A percentile compares a stretch with the other conserved stretches of the same genome.
phyloP scores from a whole-genome alignment of 1,140 invertebrate species.

The Drusus annulatus region DNA sequence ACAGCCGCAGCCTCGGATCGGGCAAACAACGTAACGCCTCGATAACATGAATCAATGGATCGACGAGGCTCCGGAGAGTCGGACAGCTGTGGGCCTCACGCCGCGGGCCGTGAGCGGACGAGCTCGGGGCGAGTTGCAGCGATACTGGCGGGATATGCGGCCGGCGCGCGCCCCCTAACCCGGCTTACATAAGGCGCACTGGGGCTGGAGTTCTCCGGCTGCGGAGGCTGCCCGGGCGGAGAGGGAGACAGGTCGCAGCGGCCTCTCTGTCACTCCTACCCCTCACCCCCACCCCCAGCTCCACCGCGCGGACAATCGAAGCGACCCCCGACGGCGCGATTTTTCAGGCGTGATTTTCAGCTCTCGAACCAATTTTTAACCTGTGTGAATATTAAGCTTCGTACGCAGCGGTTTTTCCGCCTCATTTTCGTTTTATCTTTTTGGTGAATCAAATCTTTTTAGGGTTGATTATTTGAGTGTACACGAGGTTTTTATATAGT shows the following conservation, averaged over 20 bases:
- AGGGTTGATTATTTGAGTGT: too few relatives aligned
- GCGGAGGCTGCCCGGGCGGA: constrained; percentile 31
- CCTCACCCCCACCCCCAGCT: constrained; percentile 17
- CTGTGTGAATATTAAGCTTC: too few relatives aligned
- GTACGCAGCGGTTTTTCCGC: too few relatives aligned
- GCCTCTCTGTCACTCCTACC: constrained; percentile 16
- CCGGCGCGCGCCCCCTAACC: background rate
- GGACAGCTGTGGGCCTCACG: too few relatives aligned
- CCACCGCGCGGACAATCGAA: background rate
- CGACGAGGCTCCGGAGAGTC: too few relatives aligned
- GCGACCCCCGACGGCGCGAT: constrained; percentile 16
- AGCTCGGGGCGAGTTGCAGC: background rate
- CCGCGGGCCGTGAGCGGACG: too few relatives aligned
- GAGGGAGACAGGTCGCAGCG: background rate
- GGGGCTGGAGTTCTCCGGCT: background rate
- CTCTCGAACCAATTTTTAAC: background rate
- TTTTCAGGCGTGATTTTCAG: constrained; percentile 28
- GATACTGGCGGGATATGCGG: constrained; percentile 8
- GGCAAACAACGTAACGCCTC: background rate
- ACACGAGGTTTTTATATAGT: too few relatives aligned
- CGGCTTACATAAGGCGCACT: constrained; percentile 31
- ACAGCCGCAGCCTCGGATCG: background rate
- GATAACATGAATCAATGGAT: background rate
- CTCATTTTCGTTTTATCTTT: too few relatives aligned
- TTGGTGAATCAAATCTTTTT: too few relatives aligned